A percentile compares a stretch with the other conserved stretches of the same genome.
These are phyloP conservation scores for Cheirogaleus major DNA, from an alignment of 2,797 vertebrate species.

Conservation along the genomic window DNA sequence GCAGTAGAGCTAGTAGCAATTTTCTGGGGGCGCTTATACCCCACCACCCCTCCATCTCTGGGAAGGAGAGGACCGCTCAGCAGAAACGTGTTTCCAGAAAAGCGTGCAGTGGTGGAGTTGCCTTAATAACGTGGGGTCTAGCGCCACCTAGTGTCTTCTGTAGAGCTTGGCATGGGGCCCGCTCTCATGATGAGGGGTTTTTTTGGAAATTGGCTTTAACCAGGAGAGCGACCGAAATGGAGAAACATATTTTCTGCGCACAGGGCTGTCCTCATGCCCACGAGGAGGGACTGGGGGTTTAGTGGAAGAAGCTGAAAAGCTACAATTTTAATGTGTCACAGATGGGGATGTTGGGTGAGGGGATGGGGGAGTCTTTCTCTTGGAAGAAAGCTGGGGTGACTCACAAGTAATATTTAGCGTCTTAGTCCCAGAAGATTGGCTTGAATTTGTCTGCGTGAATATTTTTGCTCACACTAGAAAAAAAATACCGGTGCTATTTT, in stretches of 20 bases:
- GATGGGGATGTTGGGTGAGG: constrained; percentile 27
- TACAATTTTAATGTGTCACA: constrained; percentile 36
- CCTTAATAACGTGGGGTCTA: constrained; percentile 29
- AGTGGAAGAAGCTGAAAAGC: constrained; percentile 37
- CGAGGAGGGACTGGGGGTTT: not conserved
- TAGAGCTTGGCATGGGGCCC: not conserved
- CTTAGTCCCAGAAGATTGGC: constrained; percentile 54
- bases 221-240: not conserved
- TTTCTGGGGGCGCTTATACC: not conserved
- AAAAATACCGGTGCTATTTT: constrained; percentile 51
- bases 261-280: not conserved
- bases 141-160: constrained; percentile 64
- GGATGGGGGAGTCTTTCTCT: constrained; percentile 47
- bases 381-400: constrained; percentile 57
- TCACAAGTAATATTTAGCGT: constrained; percentile 68
- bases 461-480: constrained; percentile 59
- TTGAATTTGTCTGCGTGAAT: constrained; percentile 60
- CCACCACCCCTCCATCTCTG: not conserved
- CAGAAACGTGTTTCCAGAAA: not conserved
- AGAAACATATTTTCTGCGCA: not conserved
- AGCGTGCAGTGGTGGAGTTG: fast-evolving
- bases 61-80: not conserved
- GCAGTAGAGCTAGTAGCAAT: not conserved
- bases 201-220: not conserved
- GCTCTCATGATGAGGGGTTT: too few relatives aligned